Evolutionary conservation across 2,113 vertebrate species (phyloP).

Genomic region (Calidris pygmaea): DNA sequence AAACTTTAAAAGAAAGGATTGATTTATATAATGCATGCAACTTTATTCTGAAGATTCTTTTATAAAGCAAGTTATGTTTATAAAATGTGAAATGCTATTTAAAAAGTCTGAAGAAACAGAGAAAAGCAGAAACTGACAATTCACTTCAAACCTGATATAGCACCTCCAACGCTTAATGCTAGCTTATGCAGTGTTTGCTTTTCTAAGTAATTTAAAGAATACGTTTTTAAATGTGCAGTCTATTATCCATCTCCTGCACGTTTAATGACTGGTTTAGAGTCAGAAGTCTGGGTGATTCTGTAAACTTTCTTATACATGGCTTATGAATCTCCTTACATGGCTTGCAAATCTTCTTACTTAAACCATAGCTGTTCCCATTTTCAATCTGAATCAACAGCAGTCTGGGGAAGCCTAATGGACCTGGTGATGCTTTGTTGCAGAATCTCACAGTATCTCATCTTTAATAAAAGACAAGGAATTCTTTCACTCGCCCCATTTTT

Average conservation of each 20-base stretch:
- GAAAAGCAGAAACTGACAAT: not conserved
- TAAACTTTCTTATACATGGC: not conserved
- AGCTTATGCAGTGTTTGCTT: not conserved
- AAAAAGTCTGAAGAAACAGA: not conserved
- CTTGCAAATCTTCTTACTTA: not conserved
- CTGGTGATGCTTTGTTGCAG: not conserved
- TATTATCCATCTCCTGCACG: fast-evolving
- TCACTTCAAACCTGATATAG: not conserved
- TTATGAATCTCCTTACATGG: not conserved
- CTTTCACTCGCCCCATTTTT: not conserved
- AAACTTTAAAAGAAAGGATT: not conserved
- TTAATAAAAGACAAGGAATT: not conserved
- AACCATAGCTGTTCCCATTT: not conserved
- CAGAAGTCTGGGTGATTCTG: not conserved
- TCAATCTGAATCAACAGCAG: not conserved
- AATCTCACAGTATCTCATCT: not conserved
- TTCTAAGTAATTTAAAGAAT: not conserved
- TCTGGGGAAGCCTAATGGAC: not conserved
- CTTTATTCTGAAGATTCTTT: not conserved
- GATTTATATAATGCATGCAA: fast-evolving
- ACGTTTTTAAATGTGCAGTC: fast-evolving
- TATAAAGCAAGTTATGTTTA: not conserved
- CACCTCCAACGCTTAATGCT: not conserved
- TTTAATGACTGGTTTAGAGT: not conserved
- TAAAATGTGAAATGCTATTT: not conserved